Evolutionary conservation across 2,113 vertebrate genomes (phyloP), one percentile per base, ranked within the genome.

Genomic region (Neogale vison): DNA sequence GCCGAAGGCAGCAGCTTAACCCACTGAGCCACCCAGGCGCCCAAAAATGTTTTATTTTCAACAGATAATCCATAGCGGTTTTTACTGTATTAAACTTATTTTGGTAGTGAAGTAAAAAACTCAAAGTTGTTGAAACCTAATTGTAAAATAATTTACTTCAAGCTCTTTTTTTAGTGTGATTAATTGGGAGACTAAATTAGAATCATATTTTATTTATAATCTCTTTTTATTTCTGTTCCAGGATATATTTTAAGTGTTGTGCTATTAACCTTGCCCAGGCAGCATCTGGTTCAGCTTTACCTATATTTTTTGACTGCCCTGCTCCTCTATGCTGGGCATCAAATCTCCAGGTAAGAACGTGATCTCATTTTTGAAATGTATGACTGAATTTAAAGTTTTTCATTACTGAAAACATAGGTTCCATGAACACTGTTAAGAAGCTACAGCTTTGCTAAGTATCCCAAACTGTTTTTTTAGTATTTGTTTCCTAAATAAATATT

Each of bases 201-300:
- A 86, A 71, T 69, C 0, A 0, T 10, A 29, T 93, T 96, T 97
- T 74, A 47, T 90, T 71, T 23, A n/a, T 79, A 29, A 24, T 3
- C 8, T 96, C 69, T 88, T 77, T 95, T 79, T 24, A 39, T 98
- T 96, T 98, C 90, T 98, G 55, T 95, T 98, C 9, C 98, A 99
- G 99, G 99, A 98, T 99, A 99, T 97, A 99, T 99, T 98, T 98
- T 99, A 98, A 99, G 99, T 98, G 98, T 99, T 98, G 99, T 99
- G 67, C 99, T 99, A 65, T 98, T 99, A 45, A 99, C 99, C 90
- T 99, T 99, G 98, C 99, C 99, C 93, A 99, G 99, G 84, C 99
- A 99, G 98, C 99, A 99, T 96, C 99, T 99, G 96, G 99, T 99
- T 98, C 99, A 99, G 97, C 99, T 99, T 95, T 99, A 99, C 98